Base-by-base conservation (phyloP, 2,113 vertebrate species). In the Origma solitaria region DNA sequence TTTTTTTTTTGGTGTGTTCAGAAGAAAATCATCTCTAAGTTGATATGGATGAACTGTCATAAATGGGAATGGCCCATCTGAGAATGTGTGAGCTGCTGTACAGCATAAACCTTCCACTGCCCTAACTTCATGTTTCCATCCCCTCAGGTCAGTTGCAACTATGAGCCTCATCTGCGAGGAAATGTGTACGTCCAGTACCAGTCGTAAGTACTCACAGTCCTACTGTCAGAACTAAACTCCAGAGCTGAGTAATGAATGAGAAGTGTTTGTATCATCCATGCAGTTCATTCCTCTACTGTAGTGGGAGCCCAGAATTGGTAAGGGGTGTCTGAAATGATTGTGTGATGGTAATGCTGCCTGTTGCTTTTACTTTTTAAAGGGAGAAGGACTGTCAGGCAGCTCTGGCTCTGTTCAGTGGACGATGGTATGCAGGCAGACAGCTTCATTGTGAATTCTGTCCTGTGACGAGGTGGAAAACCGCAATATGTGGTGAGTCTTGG, bases 151-250 rank as follows among this genome's bases (percentile, higher is more conserved):
- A 99, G 99, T 96, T 99, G 99, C 96, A 99, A 99, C 97, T 98
- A 98, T 33, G 99, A 99, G 95, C 99, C 98, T 75, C 99, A 99
- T 78, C 98, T 99, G 88, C 98, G 99, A 97, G 99, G 99, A 97
- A 99, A 99, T 10, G 99, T 99, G 15, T 99, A 99, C 42, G 96
- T 99, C 86, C 99, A 99, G 82, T 99, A 99, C 94, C 98, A 99
- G 51, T 98, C 98, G 99, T 99, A 98, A 99, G 99, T 98, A 88
- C 91, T 49, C 27, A 0, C 42, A 66, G 4, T 70, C 65, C 49
- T 62, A 37, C 22, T 10, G 57, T 37, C 65, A 79, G 13, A 71
- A 35, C 38, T 65, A 3, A 90, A 71, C 42, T 86, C 47, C 38
- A 28, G 40, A 42, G 65, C 1, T 30, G 27, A 30, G 45, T 49